Evolutionary conservation across 2,888 invertebrate genomes (phyloP), one percentile per base, ranked within the genome.

Genomic region (Phymatocera aterrima): DNA sequence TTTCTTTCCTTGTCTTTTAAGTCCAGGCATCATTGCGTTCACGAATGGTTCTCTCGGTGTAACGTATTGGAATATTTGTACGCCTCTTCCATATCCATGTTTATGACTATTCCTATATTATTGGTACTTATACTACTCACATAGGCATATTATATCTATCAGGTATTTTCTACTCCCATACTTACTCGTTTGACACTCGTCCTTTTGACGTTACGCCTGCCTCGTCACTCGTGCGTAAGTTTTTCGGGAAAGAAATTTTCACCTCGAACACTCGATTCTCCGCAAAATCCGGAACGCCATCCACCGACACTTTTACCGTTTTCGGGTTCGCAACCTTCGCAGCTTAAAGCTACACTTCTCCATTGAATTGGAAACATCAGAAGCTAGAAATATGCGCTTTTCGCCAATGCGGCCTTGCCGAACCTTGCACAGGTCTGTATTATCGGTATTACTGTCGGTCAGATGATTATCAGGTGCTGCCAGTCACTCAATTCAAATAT

Each of bases 281-380:
- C 51, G 21, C 34, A 48, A 72, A 31, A 24, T 43, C 24, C 60
- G 72, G 68, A 31, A 51, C n/a, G 34, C 51, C 4, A 72, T 51
- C 51, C n/a, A n/a, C n/a, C n/a, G n/a, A n/a, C 72, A 51, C 72
- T 72, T 72, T 51, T 51, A 72, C 15, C 48, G 48, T 10, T n/a
- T 34, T 21, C 34, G 51, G 72, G 72, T 72, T 72, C 51, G 51
- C 34, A 51, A 72, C 72, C 72, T 72, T 18, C 21, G 0, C 12
- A 51, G 31, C 51, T 72, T 72, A 72, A 72, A 72, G 72, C 48
- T 31, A 18, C 48, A 51, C 48, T 72, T 34, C 72, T 72, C 8
- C 4, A 48, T 51, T 37, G 5, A 34, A 64, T 28, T 8, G 31
- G 12, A n/a, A 15, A 28, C 8, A 68, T 24, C 15, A 5, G 18